These are phyloP conservation scores for Pimephales promelas DNA, from an alignment of 2,113 vertebrate genomes.

Conservation along the genomic window DNA sequence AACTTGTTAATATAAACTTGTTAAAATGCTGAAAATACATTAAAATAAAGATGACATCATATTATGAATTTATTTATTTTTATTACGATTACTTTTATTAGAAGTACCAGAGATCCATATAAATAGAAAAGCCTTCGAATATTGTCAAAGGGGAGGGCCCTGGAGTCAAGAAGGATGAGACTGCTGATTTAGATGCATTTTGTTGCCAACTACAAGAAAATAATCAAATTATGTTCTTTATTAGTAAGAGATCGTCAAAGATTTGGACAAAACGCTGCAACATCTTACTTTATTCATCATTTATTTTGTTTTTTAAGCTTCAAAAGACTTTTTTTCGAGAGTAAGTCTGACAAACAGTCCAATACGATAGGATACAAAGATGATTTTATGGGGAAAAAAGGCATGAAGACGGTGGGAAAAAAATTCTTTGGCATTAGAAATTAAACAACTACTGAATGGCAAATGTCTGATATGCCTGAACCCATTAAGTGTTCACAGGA, in stretches of 20 bases:
- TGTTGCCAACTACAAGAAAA: too few relatives aligned
- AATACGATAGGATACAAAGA: background rate
- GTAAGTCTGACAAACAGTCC: background rate
- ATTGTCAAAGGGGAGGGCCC: too few relatives aligned
- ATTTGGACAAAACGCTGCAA: background rate
- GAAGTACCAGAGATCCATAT: too few relatives aligned
- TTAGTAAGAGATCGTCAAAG: background rate
- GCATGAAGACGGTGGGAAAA: slow-evolving; percentile 15
- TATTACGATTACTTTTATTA: too few relatives aligned
- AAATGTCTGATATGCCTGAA: background rate
- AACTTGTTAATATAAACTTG: too few relatives aligned
- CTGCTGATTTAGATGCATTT: too few relatives aligned
- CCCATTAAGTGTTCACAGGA: background rate
- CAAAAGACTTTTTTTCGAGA: background rate
- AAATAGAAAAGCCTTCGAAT: too few relatives aligned
- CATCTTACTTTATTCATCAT: slow-evolving; percentile 16
- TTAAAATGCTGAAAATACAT: too few relatives aligned
- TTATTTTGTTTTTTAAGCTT: background rate
- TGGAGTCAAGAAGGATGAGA: too few relatives aligned
- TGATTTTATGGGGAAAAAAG: slow-evolving; percentile 26
- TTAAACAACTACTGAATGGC: slow-evolving; percentile 25
- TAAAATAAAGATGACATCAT: too few relatives aligned
- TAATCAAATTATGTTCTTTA: background rate
- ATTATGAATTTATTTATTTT: too few relatives aligned
- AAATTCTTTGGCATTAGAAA: slow-evolving; percentile 55